Conservation (phyloP, 2,797 vertebrate genomes). For the Carapus acus region DNA sequence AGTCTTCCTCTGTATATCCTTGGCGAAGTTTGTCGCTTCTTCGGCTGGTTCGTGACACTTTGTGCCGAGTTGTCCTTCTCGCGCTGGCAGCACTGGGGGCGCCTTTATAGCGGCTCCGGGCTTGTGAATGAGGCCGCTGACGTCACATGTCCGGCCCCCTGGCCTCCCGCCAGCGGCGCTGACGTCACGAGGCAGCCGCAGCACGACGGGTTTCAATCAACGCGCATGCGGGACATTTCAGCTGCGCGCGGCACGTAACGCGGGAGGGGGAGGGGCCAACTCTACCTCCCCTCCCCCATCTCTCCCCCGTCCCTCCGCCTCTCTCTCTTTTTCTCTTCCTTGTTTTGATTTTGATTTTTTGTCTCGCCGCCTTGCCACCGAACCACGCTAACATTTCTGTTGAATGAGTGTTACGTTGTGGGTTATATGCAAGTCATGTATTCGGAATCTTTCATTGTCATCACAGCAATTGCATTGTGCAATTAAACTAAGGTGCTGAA, state of each 20-base stretch:
- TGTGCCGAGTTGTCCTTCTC: slow-evolving; percentile 29
- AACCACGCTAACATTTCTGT: no score
- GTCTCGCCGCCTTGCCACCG: no score
- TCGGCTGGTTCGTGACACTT: neutral
- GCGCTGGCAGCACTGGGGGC: rapidly evolving
- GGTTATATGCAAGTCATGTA: no score
- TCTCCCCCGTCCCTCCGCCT: neutral
- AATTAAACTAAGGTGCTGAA: no score
- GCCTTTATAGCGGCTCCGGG: slow-evolving; percentile 42
- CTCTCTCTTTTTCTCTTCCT: neutral
- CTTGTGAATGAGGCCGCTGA: slow-evolving; percentile 39
- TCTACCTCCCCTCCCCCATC: neutral
- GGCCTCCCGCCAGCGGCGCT: slow-evolving; percentile 46
- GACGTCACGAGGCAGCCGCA: slow-evolving; percentile 58
- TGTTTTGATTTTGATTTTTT: no score
- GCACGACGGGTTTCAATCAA: slow-evolving; percentile 3
- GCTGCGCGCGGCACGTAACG: slow-evolving; percentile 23
- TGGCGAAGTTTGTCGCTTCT: slow-evolving; percentile 16
- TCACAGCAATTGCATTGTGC: no score
- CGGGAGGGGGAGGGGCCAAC: neutral
- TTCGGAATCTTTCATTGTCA: no score
- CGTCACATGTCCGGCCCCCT: slow-evolving; percentile 58
- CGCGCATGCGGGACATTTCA: slow-evolving; percentile 28
- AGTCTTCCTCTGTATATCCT: slow-evolving; percentile 28
- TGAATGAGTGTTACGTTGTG: no score